These are phyloP conservation scores for Sturmia bella DNA, from an alignment of 2,888 invertebrate species.

Conservation along the genomic window DNA sequence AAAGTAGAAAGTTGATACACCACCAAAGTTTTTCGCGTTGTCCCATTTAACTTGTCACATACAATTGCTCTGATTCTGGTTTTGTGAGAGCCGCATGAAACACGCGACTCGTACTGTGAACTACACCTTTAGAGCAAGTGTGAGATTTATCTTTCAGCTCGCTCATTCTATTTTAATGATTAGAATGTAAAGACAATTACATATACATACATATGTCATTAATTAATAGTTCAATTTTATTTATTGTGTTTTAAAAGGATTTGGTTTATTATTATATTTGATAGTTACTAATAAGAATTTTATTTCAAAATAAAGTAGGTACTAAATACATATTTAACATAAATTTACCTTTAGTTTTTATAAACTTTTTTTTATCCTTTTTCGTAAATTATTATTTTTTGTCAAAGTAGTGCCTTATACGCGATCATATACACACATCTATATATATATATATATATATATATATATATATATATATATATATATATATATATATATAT, in stretches of 20 bases:
- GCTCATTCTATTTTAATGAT: too few relatives aligned
- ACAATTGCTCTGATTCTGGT: too few relatives aligned
- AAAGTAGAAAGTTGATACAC: too few relatives aligned
- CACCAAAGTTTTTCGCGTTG: too few relatives aligned
- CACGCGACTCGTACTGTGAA: too few relatives aligned
- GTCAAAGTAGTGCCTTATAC: slow-evolving; percentile 70
- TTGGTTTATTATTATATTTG: slow-evolving; percentile 62
- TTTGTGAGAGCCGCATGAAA: too few relatives aligned
- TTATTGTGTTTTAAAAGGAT: slow-evolving; percentile 61
- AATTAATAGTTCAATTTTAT: not conserved
- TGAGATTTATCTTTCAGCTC: too few relatives aligned
- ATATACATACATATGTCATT: not conserved
- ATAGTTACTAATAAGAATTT: slow-evolving; percentile 71
- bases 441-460: slow-evolving; percentile 23
- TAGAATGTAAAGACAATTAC: too few relatives aligned
- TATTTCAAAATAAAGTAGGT: slow-evolving; percentile 69
- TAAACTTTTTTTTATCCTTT: slow-evolving; percentile 52
- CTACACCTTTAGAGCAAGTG: too few relatives aligned
- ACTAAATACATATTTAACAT: slow-evolving; percentile 72
- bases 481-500: slow-evolving; percentile 20
- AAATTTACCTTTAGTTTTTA: slow-evolving; percentile 71
- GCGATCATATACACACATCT: slow-evolving; percentile 53
- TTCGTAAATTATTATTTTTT: slow-evolving; percentile 40
- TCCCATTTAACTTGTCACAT: too few relatives aligned
- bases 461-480: slow-evolving; percentile 21